Evolutionary conservation across 1,140 invertebrate species (phyloP), one percentile per base, ranked within the genome.

Genomic region (Pseudomyrmex gracilis): DNA sequence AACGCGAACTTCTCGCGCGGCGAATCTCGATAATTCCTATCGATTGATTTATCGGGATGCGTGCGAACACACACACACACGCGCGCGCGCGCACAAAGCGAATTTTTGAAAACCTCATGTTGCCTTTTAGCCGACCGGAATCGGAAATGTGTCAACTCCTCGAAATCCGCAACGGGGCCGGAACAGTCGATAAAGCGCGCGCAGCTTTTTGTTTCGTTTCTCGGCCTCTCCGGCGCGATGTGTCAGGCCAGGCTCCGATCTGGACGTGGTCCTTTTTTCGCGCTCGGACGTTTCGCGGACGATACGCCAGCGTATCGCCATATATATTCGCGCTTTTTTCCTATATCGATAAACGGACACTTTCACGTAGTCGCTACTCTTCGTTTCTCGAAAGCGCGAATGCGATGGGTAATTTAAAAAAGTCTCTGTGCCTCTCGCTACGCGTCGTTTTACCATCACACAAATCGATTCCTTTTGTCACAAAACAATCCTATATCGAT

Each of bases 61-160:
- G 34, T n/a, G 24, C 34, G 5, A 34, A 34, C 34, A 7, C 5
- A 34, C 4, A 34, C 8, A 17, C 17, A 34, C 53, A 70, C n/a
- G n/a, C n/a, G n/a, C n/a, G 17, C 63, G 13, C 15, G n/a, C 8
- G 34, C 17, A 34, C 53, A 70, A 58, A 80, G 66, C 9, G 76
- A 70, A 71, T 60, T 70, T 80, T 80, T 49, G 45, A 80, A 43
- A 5, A 60, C n/a, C 20, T 22, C 13, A 15, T 20, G n/a, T 24
- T 49, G 22, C 53, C 43, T 80, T 80, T 80, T 77, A 47, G 63
- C 12, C 17, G 12, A 34, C 34, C 5, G 34, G 76, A 47, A 80
- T 80, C 53, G 76, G 53, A 57, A 80, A 71, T 71, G 43, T 71
- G 53, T 80, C 76, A 71, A 43, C 12, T 80, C 71, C n/a, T 57